These are phyloP conservation scores for human (Homo sapiens) DNA, from an alignment of 2,113 vertebrate species.

Conservation along the genomic window GRCh38 chr1:170647001-170647500, in stretches of 20 bases:
- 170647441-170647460: constrained; percentile 22
- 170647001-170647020: neutral
- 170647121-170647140: neutral
- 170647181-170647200: neutral
- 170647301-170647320: constrained; percentile 54
- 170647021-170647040: neutral
- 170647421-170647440: constrained; percentile 37
- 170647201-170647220: neutral
- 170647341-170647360: constrained; percentile 28
- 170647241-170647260: neutral
- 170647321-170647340: constrained; percentile 31
- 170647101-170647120: neutral
- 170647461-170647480: neutral
- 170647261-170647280: neutral
- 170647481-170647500: neutral
- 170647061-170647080: neutral
- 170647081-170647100: neutral
- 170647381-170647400: constrained; percentile 13
- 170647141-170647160: neutral
- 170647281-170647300: neutral
- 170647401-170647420: constrained; percentile 46
- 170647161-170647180: neutral
- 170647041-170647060: neutral
- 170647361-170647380: constrained; percentile 19
- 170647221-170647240: constrained; percentile 8